Evolutionary conservation across 2,113 vertebrate genomes (phyloP).

Genomic region (Coptodon rendalli): DNA sequence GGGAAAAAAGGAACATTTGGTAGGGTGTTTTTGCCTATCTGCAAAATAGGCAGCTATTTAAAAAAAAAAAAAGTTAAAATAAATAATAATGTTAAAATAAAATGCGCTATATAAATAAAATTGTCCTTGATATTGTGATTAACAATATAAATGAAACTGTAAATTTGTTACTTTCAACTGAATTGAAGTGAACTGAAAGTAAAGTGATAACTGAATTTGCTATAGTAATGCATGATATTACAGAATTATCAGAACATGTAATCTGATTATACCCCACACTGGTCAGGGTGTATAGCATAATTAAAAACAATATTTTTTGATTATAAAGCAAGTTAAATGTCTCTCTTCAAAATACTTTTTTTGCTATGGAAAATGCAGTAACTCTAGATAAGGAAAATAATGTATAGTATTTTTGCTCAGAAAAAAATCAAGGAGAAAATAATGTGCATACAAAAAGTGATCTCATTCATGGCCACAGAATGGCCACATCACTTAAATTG

Average conservation of each 20-base stretch:
- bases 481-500: not conserved
- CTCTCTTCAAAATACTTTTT: not conserved
- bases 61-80: not conserved
- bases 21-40: not conserved
- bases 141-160: not conserved
- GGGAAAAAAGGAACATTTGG: not conserved
- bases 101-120: not conserved
- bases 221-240: not conserved
- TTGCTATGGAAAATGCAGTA: not conserved
- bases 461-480: not conserved
- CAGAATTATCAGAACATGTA: not conserved
- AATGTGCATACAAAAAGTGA: not conserved
- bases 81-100: not conserved
- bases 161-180: not conserved
- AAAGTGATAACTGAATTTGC: not conserved
- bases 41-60: not conserved
- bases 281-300: not conserved
- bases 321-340: not conserved
- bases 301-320: not conserved
- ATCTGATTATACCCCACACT: not conserved
- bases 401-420: not conserved
- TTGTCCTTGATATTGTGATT: not conserved
- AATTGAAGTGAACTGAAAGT: not conserved
- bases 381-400: not conserved
- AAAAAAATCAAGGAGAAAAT: not conserved